Evolutionary conservation across 35 echinoderm and acorn worm species (phyloP).

Genomic region (Acanthaster planci): DNA sequence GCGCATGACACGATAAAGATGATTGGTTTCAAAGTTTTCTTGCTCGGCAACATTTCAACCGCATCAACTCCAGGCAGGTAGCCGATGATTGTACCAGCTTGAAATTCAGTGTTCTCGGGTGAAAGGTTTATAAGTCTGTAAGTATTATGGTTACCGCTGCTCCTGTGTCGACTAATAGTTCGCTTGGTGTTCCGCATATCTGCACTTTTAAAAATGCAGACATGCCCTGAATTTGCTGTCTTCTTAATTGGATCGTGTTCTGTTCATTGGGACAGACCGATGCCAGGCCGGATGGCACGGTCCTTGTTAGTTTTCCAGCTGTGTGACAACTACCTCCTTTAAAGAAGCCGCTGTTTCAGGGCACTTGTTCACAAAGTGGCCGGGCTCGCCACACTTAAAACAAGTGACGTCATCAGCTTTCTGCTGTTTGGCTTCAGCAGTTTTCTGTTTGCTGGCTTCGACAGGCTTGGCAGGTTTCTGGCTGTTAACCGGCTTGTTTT

Average conservation of each 20-base stretch:
- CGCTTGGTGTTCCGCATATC: neutral
- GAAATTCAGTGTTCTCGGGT: neutral
- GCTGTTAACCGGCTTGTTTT: no score
- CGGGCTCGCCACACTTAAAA: constrained; percentile 17
- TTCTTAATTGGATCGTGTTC: neutral
- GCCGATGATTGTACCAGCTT: neutral
- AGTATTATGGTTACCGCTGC: neutral
- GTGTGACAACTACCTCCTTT: neutral
- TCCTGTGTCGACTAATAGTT: constrained; percentile 14
- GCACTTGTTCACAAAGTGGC: neutral
- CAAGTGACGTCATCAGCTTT: neutral
- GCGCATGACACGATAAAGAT: neutral
- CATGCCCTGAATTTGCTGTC: neutral
- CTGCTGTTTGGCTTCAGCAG: neutral
- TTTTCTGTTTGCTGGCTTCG: neutral
- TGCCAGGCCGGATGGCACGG: constrained; percentile 36
- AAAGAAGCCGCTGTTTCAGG: no score
- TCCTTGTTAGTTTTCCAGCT: constrained; percentile 41
- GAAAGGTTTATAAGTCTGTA: constrained; percentile 42
- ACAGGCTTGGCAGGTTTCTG: no score
- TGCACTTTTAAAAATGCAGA: constrained; percentile 9
- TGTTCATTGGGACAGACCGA: neutral
- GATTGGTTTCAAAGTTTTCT: neutral
- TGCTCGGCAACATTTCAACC: neutral
- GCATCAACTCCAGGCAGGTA: constrained; percentile 25